Base-by-base conservation (phyloP, 2,113 vertebrate genomes). In the Equus quagga region DNA sequence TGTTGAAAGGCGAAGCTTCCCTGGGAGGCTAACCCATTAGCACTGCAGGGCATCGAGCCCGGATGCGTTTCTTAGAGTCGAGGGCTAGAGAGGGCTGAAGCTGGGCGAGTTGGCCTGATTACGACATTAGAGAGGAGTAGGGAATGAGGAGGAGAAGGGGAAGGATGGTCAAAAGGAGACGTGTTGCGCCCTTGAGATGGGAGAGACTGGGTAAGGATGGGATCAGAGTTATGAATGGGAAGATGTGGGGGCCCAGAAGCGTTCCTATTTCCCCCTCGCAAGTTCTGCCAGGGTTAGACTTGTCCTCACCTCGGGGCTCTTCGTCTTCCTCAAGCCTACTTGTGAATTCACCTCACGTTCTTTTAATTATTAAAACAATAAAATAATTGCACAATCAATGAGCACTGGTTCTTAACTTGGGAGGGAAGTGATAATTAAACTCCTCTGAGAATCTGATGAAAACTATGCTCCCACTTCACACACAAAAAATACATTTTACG, bases 311-410 rank as follows among this genome's bases (percentile, higher is more conserved):
- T 11, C 88, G 31, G 7, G 10, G 19, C 24, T 73, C 44, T 89
- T 31, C 31, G 2, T 80, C 46, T 85, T 73, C n/a, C 41, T 70
- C 75, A 21, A 69, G 51, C 15, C 51, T 23, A 4, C 41, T 26
- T 49, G 10, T 60, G 54, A 51, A 64, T 46, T 78, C 41, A 12
- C 12, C 33, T 91, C 4, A 0, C 36, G 87, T 84, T 80, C 70
- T 92, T 93, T 92, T 94, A 49, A 89, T 97, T 87, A 78, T 69
- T 70, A 49, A 97, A 94, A 78, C 36, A 92, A 76, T 54, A 78
- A 91, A 91, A 79, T 67, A 76, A 69, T 72, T 70, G 14, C 41
- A 54, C 6, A 31, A 73, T 73, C 67, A 92, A 73, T 94, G 92
- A 80, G 23, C 28, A 21, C 21, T 90, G 23, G 4, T 70, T 80